Evolutionary conservation across 2,113 vertebrate genomes (phyloP).

Genomic region (Onychostoma macrolepis): DNA sequence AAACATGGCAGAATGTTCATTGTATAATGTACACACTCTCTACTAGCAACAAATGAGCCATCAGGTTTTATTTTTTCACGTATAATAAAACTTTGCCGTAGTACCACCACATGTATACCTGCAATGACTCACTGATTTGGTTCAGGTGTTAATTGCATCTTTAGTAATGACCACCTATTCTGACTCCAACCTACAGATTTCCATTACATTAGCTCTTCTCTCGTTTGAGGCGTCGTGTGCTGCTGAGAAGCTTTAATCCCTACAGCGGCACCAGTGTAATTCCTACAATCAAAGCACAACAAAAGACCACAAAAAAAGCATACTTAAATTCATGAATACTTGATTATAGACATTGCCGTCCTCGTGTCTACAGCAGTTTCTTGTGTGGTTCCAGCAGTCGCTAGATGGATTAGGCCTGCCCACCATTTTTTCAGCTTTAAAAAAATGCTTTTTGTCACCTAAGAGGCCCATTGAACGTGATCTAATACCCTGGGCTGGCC

Average conservation of each 20-base stretch:
- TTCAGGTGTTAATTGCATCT: conserved; percentile 50
- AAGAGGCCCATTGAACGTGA: conserved; percentile 38
- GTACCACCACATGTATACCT: conserved; percentile 25
- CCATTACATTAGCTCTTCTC: conserved; percentile 32
- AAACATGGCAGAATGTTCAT: neutral
- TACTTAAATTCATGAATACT: conserved; percentile 29
- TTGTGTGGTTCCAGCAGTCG: neutral
- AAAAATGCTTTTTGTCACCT: conserved; percentile 31
- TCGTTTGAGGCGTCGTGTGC: neutral
- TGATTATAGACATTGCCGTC: neutral
- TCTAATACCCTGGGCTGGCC: conserved; percentile 44
- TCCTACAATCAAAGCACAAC: conserved; percentile 37
- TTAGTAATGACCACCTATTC: conserved; percentile 35
- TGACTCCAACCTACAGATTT: conserved; percentile 35
- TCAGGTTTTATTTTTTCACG: neutral
- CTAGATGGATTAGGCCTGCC: conserved; percentile 8
- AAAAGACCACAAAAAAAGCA: conserved; percentile 27
- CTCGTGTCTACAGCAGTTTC: neutral
- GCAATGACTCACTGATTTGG: conserved; percentile 22
- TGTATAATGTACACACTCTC: neutral
- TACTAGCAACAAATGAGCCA: neutral
- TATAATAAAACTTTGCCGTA: neutral
- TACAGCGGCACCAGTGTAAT: neutral
- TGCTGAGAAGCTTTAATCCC: neutral
- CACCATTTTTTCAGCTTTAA: conserved; percentile 23